A percentile compares a stretch with the other conserved stretches of the same genome.
phyloP scores from a whole-genome alignment of 2,888 invertebrate species.

The Anorthoa munda region DNA sequence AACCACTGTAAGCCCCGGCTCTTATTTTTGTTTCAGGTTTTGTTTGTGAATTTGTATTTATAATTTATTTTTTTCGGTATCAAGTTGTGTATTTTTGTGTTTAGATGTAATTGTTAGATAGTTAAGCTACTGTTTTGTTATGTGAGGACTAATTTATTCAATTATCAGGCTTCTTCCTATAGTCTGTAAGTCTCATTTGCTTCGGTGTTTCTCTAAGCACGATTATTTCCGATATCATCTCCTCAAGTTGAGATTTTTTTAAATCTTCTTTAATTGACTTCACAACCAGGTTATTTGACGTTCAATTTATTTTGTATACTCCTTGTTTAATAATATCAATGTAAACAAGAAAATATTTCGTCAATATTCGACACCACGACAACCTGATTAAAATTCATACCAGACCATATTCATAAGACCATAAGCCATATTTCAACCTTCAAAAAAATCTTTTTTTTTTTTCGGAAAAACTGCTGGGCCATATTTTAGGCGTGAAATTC shows the following conservation, averaged over 20 bases:
- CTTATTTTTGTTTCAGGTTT: constrained; percentile 86
- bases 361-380: not conserved
- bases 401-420: not conserved
- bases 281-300: not conserved
- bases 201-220: not conserved
- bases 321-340: not conserved
- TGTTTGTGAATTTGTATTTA: constrained; percentile 81
- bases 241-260: not conserved
- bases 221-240: not conserved
- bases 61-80: constrained; percentile 73
- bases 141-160: not conserved
- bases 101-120: constrained; percentile 12
- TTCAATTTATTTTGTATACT: not conserved
- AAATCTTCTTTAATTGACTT: not conserved
- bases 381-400: constrained; percentile 3
- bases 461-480: constrained; percentile 52
- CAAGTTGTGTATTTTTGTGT: constrained; percentile 67
- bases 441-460: constrained; percentile 38
- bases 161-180: not conserved
- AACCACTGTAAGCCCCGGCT: constrained; percentile 76
- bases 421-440: constrained; percentile 17
- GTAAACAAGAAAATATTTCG: not conserved
- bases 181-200: not conserved
- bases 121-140: not conserved
- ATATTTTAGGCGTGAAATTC: constrained; percentile 75